These are phyloP conservation scores for Sorex maritimensis DNA, from an alignment of 2,797 vertebrate genomes.

Conservation along the genomic window DNA sequence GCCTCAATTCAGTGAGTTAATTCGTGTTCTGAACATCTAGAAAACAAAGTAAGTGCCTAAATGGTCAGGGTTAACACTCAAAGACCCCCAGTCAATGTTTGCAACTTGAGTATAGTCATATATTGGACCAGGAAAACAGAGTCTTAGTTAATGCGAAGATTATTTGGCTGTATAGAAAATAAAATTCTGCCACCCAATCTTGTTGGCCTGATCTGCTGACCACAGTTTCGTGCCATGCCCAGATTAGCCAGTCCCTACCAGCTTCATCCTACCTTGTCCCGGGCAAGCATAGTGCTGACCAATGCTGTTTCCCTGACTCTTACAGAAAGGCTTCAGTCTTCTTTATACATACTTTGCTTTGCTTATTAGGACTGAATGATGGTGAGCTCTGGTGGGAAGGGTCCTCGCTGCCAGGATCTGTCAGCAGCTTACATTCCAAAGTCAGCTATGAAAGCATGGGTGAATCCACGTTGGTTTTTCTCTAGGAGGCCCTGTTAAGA, in stretches of 20 bases:
- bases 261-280: constrained; percentile 68
- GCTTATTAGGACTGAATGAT: background rate
- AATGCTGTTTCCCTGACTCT: background rate
- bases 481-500: constrained; percentile 29
- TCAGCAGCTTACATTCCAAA: background rate
- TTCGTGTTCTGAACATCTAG: background rate
- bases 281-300: background rate
- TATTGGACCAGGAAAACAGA: background rate
- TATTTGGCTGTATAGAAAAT: background rate
- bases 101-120: background rate
- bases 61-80: background rate
- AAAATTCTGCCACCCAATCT: constrained; percentile 14
- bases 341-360: background rate
- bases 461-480: background rate
- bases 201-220: background rate
- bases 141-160: background rate
- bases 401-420: background rate
- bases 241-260: background rate
- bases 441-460: constrained; percentile 1
- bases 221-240: background rate
- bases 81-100: background rate
- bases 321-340: constrained; percentile 67
- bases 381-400: background rate
- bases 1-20: constrained; percentile 2
- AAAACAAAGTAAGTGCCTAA: background rate